These are phyloP conservation scores for Naso thynnoides DNA, from an alignment of 2,797 vertebrate genomes.

Conservation along the genomic window DNA sequence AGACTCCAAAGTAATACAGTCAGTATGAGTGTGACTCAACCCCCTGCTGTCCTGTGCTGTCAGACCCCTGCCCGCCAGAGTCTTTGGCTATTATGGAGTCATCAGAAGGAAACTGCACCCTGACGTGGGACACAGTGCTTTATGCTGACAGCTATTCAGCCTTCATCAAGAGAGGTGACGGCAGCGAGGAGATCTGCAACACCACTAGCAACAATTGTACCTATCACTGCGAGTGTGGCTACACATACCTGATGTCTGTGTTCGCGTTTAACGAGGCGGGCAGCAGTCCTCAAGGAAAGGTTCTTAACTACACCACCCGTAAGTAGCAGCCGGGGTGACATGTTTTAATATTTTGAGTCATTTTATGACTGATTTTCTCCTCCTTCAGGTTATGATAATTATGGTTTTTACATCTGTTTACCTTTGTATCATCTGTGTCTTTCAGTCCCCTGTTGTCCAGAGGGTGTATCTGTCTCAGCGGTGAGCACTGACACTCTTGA, in stretches of 20 bases:
- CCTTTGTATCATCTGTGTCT: constrained; percentile 9
- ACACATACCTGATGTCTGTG: constrained; percentile 91
- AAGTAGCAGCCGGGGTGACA: constrained; percentile 51
- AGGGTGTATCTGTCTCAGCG: constrained; percentile 75
- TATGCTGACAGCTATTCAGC: constrained; percentile 86
- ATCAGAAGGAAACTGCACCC: constrained; percentile 83
- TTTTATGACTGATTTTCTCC: neutral
- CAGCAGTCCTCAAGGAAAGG: constrained; percentile 85
- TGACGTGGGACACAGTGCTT: constrained; percentile 84
- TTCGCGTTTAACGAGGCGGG: constrained; percentile 91
- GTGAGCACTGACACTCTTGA: constrained; percentile 87
- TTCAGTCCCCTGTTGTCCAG: constrained; percentile 93
- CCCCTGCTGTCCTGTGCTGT: constrained; percentile 26
- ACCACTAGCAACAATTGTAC: constrained; percentile 86
- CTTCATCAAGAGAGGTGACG: constrained; percentile 89
- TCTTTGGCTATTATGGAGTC: constrained; percentile 81
- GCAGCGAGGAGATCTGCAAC: constrained; percentile 87
- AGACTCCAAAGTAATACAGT: neutral
- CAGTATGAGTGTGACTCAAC: neutral
- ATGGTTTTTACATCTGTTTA: neutral
- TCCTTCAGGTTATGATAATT: neutral
- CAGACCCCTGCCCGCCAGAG: constrained; percentile 92
- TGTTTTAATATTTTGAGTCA: neutral
- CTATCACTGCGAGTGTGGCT: constrained; percentile 90
- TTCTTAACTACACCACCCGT: constrained; percentile 91